Base-by-base conservation (phyloP, 2,888 invertebrate species). In the Subacronicta megacephala region DNA sequence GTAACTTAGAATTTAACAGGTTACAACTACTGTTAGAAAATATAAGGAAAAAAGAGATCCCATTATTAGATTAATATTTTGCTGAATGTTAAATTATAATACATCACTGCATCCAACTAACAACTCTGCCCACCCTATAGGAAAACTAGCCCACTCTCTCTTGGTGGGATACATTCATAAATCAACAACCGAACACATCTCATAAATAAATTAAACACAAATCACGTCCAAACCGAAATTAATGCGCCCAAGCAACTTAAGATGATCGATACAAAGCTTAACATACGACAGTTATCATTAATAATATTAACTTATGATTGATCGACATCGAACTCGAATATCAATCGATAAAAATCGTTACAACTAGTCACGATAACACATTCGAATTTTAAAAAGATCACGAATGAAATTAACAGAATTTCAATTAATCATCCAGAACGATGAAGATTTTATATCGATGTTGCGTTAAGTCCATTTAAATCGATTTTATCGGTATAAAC, bases 261-360 rank as follows among this genome's bases (percentile, higher is more conserved):
- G 78, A 88, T 88, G 89, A 90, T 90, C 84, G 87, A 90, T 90
- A 85, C 79, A 71, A 75, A 82, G 74, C 82, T 81, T 82, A 84
- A 81, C 79, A 67, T 72, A 71, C 75, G 85, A 83, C 87, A 87
- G 80, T 83, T 75, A 89, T 83, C 87, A 91, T 92, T 90, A 90
- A 91, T 92, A 88, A 82, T 84, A 76, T 87, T 86, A 82, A 81
- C 72, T 69, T 72, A 77, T 92, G 92, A 93, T 92, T 83, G 86
- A 93, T 93, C 67, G 77, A 65, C 75, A 77, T 81, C 73, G 75
- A 72, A 80, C 69, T 79, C 78, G 77, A 83, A 79, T 72, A 85
- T 85, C 85, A 81, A 67, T 67, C 70, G 63, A 66, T 77, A 66
- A 72, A 65, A 72, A 70, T 72, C 58, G 51, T 70, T 75, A 66